Base-by-base conservation (phyloP, 2,888 invertebrate genomes). In the Hydrotaea cyrtoneurina region DNA sequence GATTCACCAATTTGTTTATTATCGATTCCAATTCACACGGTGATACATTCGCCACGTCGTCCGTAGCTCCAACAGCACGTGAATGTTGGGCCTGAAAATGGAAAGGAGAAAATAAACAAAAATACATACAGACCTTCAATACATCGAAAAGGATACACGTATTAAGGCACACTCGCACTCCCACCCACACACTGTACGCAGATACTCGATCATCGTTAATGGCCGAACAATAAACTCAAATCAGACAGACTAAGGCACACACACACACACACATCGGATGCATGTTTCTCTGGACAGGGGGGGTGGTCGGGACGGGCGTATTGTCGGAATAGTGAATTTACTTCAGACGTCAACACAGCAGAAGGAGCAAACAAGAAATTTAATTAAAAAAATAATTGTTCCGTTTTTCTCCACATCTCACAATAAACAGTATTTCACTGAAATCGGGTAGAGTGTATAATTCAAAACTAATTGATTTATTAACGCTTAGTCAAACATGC, bases 21-120 rank as follows among this genome's bases (percentile, higher is more conserved):
- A 92, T 88, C 78, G 91, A 89, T 88, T 92, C 92, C 88, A 92
- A 86, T 87, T 92, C 92, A 80, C 92, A 92, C 75, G 91, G 90
- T 79, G 92, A 89, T 79, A 91, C 88, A 85, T 89, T 90, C 79
- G 88, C 90, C 80, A 88, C 88, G 86, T 92, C 92, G 39, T 91
- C 91, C 5, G 88, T 87, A 74, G 89, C 91, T 78, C 87, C 87
- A 11, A 89, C 90, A 53, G 81, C 80, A 69, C 88, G 88, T 81
- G 91, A 90, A 82, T 91, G 89, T 55, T 91, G 86, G 43, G 90
- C 89, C 92, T 92, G 79, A 0, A 86, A 82, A 7, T 62, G 11
- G n/a, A 0, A 62, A 55, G 39, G 2, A 10, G 10, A 74, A 50
- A 83, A 59, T n/a, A 57, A 57, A 2, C 13, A 72, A 43, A 78